A percentile compares a stretch with the other conserved stretches of the same genome.
These are phyloP conservation scores for Orchesella cincta DNA, from an alignment of 1,140 invertebrate genomes.

Conservation along the genomic window DNA sequence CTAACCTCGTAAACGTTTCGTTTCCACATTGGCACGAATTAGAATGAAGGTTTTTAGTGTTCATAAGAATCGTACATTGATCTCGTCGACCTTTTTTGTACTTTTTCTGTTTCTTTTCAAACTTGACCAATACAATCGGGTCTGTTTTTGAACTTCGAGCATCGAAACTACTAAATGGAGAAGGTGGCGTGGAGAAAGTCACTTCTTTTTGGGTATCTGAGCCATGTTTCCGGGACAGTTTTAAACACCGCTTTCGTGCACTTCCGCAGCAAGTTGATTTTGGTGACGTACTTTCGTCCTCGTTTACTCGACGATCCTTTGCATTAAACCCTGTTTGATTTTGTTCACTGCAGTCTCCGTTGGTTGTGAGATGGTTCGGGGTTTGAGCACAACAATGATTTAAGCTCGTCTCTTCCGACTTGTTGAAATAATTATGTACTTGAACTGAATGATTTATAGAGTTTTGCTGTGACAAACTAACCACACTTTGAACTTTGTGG, in stretches of 20 bases:
- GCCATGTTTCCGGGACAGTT: neutral
- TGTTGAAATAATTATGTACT: no score
- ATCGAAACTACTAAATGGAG: neutral
- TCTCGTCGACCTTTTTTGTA: conserved; percentile 1
- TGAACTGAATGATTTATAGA: no score
- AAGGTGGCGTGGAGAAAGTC: neutral
- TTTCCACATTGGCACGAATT: no score
- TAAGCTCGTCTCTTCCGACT: no score
- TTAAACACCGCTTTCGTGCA: neutral
- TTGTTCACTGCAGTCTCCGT: no score
- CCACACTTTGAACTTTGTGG: neutral
- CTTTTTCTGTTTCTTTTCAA: conserved; percentile 32
- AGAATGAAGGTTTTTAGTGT: neutral
- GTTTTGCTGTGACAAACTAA: neutral
- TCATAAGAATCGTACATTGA: conserved; percentile 40
- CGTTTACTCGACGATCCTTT: no score
- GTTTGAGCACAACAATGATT: no score
- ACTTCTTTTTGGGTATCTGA: neutral
- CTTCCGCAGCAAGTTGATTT: neutral
- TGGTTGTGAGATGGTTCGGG: no score
- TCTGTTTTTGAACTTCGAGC: conserved; percentile 19
- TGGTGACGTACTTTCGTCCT: no score
- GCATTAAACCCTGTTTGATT: no score
- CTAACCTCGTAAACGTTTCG: no score
- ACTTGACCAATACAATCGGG: conserved; percentile 41